Evolutionary conservation across 2,113 vertebrate species (phyloP).

Genomic region (Nibea albiflora): DNA sequence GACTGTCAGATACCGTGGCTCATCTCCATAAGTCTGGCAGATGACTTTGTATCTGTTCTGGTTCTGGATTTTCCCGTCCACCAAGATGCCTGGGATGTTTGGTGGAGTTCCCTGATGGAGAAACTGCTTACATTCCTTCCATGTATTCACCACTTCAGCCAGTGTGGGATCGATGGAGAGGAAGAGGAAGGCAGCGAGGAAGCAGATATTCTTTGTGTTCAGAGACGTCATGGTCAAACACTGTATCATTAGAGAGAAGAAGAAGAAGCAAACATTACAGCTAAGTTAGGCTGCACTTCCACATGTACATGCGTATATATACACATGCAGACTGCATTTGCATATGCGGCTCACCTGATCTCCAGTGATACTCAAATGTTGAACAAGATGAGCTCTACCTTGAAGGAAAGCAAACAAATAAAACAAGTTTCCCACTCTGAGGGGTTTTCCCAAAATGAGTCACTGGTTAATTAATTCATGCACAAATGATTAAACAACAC

Average conservation of each 20-base stretch:
- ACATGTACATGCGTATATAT: background rate
- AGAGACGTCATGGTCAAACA: background rate
- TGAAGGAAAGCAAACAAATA: background rate
- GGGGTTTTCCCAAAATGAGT: constrained; percentile 33
- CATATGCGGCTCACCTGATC: too few relatives aligned
- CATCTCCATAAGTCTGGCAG: constrained; percentile 40
- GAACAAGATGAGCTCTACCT: too few relatives aligned
- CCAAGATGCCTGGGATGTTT: constrained; percentile 29
- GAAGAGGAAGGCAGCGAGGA: constrained; percentile 11
- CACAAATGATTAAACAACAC: background rate
- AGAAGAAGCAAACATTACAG: background rate
- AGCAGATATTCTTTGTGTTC: background rate
- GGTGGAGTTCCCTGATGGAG: constrained; percentile 26
- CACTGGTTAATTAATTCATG: background rate
- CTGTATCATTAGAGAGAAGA: background rate
- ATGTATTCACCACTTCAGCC: constrained; percentile 39
- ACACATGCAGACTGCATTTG: too few relatives aligned
- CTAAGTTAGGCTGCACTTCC: background rate
- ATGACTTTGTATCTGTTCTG: constrained; percentile 46
- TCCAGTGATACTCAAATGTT: too few relatives aligned
- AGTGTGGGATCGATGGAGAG: background rate
- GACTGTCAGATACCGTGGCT: constrained; percentile 61
- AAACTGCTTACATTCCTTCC: constrained; percentile 34
- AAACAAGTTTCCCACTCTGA: constrained; percentile 25
- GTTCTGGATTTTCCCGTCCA: background rate